These are phyloP conservation scores for Arenicola marina DNA, from an alignment of 2,888 invertebrate genomes.

Conservation along the genomic window DNA sequence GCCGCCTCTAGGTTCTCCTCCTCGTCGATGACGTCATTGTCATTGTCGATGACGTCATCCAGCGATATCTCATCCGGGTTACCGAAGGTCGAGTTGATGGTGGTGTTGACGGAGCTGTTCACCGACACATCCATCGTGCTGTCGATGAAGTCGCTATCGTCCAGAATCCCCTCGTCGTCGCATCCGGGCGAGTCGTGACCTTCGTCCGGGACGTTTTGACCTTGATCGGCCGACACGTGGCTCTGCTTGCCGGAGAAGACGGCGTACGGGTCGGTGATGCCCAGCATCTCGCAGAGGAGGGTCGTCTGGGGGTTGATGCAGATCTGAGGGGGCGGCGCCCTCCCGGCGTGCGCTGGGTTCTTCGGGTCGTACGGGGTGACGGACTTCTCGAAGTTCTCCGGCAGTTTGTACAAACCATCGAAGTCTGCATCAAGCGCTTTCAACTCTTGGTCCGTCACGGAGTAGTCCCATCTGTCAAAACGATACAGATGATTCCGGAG, in stretches of 20 bases:
- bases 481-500: background rate
- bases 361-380: slow-evolving; percentile 58
- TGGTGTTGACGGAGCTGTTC: slow-evolving; percentile 12
- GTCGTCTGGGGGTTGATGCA: slow-evolving; percentile 64
- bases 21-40: too few relatives aligned
- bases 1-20: slow-evolving; percentile 13
- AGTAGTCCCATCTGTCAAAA: slow-evolving; percentile 70
- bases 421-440: slow-evolving; percentile 70
- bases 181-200: background rate
- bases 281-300: slow-evolving; percentile 64
- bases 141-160: slow-evolving; percentile 12
- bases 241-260: slow-evolving; percentile 41
- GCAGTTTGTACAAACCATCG: slow-evolving; percentile 72
- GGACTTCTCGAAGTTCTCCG: slow-evolving; percentile 78
- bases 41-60: too few relatives aligned
- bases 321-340: slow-evolving; percentile 27
- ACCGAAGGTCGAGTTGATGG: slow-evolving; percentile 6
- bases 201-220: background rate
- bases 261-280: slow-evolving; percentile 77
- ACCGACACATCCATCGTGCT: slow-evolving; percentile 27
- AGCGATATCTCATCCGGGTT: slow-evolving; percentile 39
- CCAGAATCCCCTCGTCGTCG: slow-evolving; percentile 24
- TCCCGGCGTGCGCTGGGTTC: slow-evolving; percentile 10
- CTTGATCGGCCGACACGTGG: too few relatives aligned
- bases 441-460: slow-evolving; percentile 77